Conservation (phyloP, 1,140 invertebrate genomes). For the Panagrolaimus sp. region DNA sequence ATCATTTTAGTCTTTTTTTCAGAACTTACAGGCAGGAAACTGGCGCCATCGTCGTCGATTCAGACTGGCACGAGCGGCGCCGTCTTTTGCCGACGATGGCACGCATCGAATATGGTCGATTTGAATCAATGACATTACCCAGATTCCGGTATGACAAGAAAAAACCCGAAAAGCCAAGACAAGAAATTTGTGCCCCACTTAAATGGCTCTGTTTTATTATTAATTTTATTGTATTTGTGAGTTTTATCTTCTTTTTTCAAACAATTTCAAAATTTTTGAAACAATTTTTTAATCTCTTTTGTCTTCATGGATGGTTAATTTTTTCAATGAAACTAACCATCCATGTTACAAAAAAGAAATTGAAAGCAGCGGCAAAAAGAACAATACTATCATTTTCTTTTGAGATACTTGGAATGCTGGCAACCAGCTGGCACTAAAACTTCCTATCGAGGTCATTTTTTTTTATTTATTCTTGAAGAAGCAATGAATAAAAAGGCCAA, state of each 20-base stretch:
- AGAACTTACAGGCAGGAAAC: neutral
- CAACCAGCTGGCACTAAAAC: neutral
- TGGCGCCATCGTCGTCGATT: slow-evolving; percentile 5
- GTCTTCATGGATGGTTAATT: neutral
- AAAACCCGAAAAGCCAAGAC: slow-evolving; percentile 45
- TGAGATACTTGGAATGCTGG: neutral
- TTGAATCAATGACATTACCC: slow-evolving; percentile 29
- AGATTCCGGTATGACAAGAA: slow-evolving; percentile 25
- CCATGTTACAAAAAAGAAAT: slow-evolving; percentile 18
- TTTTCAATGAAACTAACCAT: slow-evolving; percentile 6
- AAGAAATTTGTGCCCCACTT: slow-evolving; percentile 57
- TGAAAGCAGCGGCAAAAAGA: neutral
- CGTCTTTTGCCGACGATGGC: slow-evolving; percentile 13
- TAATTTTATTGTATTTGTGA: slow-evolving; percentile 59
- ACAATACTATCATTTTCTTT: slow-evolving; percentile 11
- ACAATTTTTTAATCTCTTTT: slow-evolving; percentile 17
- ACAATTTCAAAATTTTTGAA: neutral
- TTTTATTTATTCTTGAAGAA: neutral
- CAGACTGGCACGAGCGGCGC: slow-evolving; percentile 11
- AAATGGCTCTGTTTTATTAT: slow-evolving; percentile 57
- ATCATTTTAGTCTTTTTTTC: neutral
- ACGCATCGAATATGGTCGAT: slow-evolving; percentile 30
- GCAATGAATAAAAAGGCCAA: no score
- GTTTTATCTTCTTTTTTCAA: slow-evolving; percentile 24
- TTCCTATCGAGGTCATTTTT: neutral